Evolutionary conservation across 2,797 vertebrate genomes (phyloP).

Genomic region (Pygocentrus nattereri): DNA sequence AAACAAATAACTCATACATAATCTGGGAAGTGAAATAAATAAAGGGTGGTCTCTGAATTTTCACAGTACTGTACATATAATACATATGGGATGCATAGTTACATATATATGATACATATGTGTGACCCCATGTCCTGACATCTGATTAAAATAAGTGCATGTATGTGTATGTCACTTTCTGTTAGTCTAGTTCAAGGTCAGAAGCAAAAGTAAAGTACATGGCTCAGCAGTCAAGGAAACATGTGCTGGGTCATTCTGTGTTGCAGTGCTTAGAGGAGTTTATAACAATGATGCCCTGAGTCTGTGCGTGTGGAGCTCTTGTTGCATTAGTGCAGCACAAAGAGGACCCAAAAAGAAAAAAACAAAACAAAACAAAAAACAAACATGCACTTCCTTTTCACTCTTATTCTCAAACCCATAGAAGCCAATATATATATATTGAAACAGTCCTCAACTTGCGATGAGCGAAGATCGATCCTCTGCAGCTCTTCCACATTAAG

Average conservation of each 20-base stretch:
- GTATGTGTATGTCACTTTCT: conserved; percentile 12
- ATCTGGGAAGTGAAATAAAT: no score
- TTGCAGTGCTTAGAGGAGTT: background rate
- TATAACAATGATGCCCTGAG: background rate
- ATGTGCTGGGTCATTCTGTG: conserved; percentile 28
- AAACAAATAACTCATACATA: no score
- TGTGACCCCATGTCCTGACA: background rate
- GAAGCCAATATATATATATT: background rate
- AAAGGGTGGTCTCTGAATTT: no score
- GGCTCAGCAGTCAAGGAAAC: conserved; percentile 43
- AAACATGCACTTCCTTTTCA: background rate
- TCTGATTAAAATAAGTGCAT: conserved; percentile 1
- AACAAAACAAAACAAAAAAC: conserved; percentile 9
- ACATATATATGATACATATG: no score
- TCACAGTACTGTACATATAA: no score
- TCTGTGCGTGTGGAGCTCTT: background rate
- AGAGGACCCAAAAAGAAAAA: conserved; percentile 4
- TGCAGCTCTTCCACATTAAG: background rate
- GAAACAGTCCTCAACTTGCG: conserved; percentile 1
- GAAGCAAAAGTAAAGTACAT: conserved; percentile 12
- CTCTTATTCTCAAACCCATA: background rate
- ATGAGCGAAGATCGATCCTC: background rate
- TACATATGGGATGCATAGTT: no score
- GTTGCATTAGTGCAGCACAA: background rate
- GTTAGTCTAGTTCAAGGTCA: background rate